A percentile compares a stretch with the other conserved stretches of the same genome.
Evolutionary conservation across 2,113 vertebrate species (phyloP).

Genomic region (Platycercus adscitus): DNA sequence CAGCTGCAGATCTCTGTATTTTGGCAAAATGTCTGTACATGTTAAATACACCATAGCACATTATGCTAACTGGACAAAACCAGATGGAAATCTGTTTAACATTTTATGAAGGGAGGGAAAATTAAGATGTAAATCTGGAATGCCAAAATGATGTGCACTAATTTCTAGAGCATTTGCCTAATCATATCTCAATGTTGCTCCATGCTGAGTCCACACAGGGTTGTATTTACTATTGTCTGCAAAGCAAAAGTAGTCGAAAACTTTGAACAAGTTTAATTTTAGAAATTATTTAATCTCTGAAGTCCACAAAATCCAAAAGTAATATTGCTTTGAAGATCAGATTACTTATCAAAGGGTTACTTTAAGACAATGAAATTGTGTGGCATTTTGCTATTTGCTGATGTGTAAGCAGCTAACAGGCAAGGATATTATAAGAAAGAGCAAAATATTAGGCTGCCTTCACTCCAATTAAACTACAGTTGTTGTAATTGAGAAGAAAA

Average conservation of each 20-base stretch:
- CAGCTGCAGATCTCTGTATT: background rate
- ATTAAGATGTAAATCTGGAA: constrained; percentile 4
- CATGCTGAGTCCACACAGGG: background rate
- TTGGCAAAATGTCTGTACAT: background rate
- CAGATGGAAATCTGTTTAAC: background rate
- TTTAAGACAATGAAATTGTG: background rate
- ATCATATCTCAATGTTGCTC: background rate
- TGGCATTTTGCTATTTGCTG: background rate
- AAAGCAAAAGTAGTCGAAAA: background rate
- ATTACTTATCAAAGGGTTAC: background rate
- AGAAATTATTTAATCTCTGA: background rate
- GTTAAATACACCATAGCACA: background rate
- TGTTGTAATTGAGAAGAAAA: no score
- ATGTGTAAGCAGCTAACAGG: background rate
- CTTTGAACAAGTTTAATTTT: background rate
- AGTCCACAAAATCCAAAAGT: background rate
- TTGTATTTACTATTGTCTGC: background rate
- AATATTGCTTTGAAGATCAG: background rate
- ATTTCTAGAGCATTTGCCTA: constrained; percentile 11
- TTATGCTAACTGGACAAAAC: background rate
- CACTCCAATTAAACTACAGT: background rate
- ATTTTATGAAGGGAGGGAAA: background rate
- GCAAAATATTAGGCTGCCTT: background rate
- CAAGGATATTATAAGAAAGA: background rate
- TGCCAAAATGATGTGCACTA: background rate